Conservation (phyloP, 2,113 vertebrate species). For the Orthonyx spaldingii region DNA sequence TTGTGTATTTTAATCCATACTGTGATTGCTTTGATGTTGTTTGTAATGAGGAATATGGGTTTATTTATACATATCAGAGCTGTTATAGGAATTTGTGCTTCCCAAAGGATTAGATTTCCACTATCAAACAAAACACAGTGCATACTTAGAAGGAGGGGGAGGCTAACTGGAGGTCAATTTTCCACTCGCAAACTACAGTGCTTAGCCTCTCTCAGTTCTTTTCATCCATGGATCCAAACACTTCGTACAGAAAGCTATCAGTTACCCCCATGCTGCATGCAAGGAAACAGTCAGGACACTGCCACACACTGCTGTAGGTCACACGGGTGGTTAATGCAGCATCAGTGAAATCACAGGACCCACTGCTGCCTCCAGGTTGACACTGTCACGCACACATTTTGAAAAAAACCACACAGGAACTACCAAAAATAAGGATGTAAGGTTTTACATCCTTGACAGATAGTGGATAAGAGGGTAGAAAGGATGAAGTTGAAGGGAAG, state of each 20-base stretch:
- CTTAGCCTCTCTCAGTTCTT: background rate
- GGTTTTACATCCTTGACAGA: background rate
- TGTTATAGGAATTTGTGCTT: slow-evolving; percentile 21
- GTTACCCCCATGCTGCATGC: background rate
- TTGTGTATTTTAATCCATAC: slow-evolving; percentile 38
- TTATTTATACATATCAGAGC: slow-evolving; percentile 49
- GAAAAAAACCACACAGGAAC: background rate
- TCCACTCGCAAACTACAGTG: background rate
- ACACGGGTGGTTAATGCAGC: background rate
- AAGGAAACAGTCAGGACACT: background rate
- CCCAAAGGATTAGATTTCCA: slow-evolving; percentile 53
- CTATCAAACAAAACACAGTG: slow-evolving; percentile 26
- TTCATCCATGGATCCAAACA: background rate
- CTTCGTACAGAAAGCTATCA: background rate
- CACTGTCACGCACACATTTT: background rate
- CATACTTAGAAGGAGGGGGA: slow-evolving; percentile 2
- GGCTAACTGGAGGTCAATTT: slow-evolving; percentile 32
- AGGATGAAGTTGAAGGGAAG: background rate
- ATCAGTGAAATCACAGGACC: background rate
- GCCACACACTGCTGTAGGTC: background rate
- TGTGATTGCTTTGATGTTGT: slow-evolving; percentile 42
- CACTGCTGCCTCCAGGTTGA: background rate
- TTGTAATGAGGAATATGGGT: slow-evolving; percentile 27
- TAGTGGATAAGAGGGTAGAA: background rate
- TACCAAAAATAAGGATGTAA: background rate